Base-by-base conservation (phyloP, 2,113 vertebrate species). In the Rynchops niger region DNA sequence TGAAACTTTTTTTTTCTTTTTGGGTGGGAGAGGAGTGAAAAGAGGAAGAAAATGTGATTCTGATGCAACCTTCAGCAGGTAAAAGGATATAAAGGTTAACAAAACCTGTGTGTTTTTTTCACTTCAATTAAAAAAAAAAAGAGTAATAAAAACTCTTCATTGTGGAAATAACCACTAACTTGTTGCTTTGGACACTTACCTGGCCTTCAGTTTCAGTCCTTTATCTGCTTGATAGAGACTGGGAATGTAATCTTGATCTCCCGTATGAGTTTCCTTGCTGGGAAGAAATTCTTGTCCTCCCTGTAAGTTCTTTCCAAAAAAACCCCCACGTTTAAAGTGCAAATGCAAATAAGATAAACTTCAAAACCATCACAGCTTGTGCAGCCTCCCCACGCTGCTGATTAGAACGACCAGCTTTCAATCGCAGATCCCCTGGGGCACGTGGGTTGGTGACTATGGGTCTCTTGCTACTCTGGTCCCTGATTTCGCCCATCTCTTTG, bases 61-160 rank as follows among this genome's bases (percentile, higher is more conserved):
- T 88, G 40, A 38, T 12, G 43, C 11, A 56, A 22, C 0, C 62
- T 88, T 66, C 27, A 40, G 7, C 15, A 61, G 36, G 43, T 23
- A 52, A 40, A 55, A 80, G 6, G 32, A 26, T 25, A 70, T 3
- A 83, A 47, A 55, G n/a, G 2, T 16, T n/a, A 53, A 58, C 3
- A 76, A 56, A 83, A 52, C 4, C 2, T 0, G 0, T 21, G 40
- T 38, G 1, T 0, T 4, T 67, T 21, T 55, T 25, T 21, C n/a
- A n/a, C 62, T 86, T 45, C 3, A 56, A 12, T 30, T 1, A 27
- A 63, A 53, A 58, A 40, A 34, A 40, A 34, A 32, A 38, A n/a
- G 12, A 13, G 10, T 9, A 38, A 52, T 20, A 52, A 78, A 56
- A 36, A 5, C 7, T 19, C 4, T 19, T 32, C 4, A 12, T 40